Evolutionary conservation across 2,888 invertebrate species (phyloP), one percentile per base, ranked within the genome.

Genomic region (Ernsta delagoae): DNA sequence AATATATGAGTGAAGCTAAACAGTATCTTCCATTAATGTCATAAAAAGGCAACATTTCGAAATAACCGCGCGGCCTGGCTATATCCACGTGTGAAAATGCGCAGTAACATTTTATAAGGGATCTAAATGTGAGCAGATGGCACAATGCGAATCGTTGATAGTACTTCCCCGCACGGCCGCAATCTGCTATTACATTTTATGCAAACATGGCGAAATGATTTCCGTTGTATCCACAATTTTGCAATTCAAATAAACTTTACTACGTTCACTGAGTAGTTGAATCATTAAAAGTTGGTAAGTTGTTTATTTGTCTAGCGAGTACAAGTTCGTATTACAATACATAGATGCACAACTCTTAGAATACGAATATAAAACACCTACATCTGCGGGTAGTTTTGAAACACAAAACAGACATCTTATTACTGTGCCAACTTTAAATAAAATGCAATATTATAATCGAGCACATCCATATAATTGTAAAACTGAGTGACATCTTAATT

Each of bases 91-190:
- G 91, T 87, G 89, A 89, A 91, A 91, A 91, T 89, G 88, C 84
- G 91, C 89, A 88, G 88, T 91, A 89, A 92, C 92, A 90, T 92
- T 92, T 92, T 92, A 92, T 90, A 92, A 89, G 90, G 91, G 90
- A 89, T 90, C 89, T 86, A 85, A 89, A 92, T 90, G 90, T 86
- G 89, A 87, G 90, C 92, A 90, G 90, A 92, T 92, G 92, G 92
- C 86, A 87, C 87, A 86, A 88, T 85, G 84, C 80, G 89, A 88
- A 88, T 88, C 87, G 89, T 83, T 85, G 84, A 83, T 81, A 83
- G 86, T 85, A 86, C 86, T 84, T 83, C 85, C 83, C 85, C 82
- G 79, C 81, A 79, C 83, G 86, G 84, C 89, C 90, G 86, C 90
- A 91, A 91, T 89, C 90, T 84, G 84, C 90, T 85, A 88, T 92